Evolutionary conservation across 64 coral and sea anemone genomes (phyloP).

Genomic region (Cladopsammia gracilis): DNA sequence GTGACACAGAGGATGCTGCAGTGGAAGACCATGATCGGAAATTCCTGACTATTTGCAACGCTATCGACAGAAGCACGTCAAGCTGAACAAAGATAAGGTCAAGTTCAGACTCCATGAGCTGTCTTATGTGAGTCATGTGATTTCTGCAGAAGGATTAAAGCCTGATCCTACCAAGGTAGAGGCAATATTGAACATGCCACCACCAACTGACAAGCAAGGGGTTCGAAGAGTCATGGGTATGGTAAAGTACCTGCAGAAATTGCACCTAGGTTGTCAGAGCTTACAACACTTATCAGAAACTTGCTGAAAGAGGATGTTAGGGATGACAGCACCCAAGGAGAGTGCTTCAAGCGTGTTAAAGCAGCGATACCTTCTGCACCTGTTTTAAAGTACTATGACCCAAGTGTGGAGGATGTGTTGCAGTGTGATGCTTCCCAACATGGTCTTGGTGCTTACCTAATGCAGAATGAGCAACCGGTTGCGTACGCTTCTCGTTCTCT

Average conservation of each 20-base stretch:
- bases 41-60: constrained; percentile 1
- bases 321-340: background rate
- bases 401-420: background rate
- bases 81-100: constrained; percentile 19
- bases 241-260: constrained; percentile 56
- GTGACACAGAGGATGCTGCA: constrained; percentile 33
- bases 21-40: constrained; percentile 51
- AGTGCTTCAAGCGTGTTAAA: constrained; percentile 32
- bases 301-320: constrained; percentile 19
- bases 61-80: constrained; percentile 3
- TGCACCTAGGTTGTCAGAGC: constrained; percentile 14
- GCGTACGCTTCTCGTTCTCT: constrained; percentile 18
- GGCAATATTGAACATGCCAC: constrained; percentile 14
- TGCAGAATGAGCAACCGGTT: constrained; percentile 36
- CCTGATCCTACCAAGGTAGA: constrained; percentile 40
- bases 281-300: constrained; percentile 12
- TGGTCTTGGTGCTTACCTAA: constrained; percentile 33
- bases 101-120: constrained; percentile 10
- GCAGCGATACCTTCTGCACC: constrained; percentile 9
- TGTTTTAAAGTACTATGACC: constrained; percentile 21
- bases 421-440: constrained; percentile 37
- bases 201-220: constrained; percentile 7
- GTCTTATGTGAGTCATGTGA: constrained; percentile 28
- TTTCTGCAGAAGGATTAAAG: constrained; percentile 7
- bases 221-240: constrained; percentile 16